These are phyloP conservation scores for Otolemur crassicaudatus DNA, from an alignment of 2,797 vertebrate species.

Conservation along the genomic window DNA sequence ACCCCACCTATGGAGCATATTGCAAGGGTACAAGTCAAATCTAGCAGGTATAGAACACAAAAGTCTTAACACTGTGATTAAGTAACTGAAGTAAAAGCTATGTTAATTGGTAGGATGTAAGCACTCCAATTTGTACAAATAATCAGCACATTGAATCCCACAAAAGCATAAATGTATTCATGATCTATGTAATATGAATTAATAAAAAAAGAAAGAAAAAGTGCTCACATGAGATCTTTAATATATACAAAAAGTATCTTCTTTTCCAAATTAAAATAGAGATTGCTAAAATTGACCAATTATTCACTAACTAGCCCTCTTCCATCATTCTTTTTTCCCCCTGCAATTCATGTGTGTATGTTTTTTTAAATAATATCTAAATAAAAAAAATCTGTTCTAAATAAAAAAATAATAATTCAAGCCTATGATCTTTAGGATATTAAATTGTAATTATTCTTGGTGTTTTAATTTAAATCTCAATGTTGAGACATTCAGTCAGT, in stretches of 20 bases:
- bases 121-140: too few species aligned
- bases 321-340: not conserved
- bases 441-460: not conserved
- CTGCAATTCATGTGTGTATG: not conserved
- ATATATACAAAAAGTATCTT: not conserved
- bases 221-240: not conserved
- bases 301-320: not conserved
- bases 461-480: not conserved
- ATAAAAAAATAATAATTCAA: not conserved
- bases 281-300: not conserved
- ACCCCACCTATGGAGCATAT: too few species aligned
- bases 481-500: not conserved
- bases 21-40: too few species aligned
- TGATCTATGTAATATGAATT: too few species aligned
- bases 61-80: too few species aligned
- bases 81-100: too few species aligned
- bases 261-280: not conserved
- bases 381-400: not conserved
- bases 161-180: too few species aligned
- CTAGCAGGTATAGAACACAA: too few species aligned
- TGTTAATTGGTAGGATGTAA: too few species aligned
- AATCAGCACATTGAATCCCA: too few species aligned
- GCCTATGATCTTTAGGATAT: not conserved
- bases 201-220: not conserved
- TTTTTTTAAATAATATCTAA: not conserved